Evolutionary conservation across 2,113 vertebrate genomes (phyloP).

Genomic region (Machaerirhynchus nigripectus): DNA sequence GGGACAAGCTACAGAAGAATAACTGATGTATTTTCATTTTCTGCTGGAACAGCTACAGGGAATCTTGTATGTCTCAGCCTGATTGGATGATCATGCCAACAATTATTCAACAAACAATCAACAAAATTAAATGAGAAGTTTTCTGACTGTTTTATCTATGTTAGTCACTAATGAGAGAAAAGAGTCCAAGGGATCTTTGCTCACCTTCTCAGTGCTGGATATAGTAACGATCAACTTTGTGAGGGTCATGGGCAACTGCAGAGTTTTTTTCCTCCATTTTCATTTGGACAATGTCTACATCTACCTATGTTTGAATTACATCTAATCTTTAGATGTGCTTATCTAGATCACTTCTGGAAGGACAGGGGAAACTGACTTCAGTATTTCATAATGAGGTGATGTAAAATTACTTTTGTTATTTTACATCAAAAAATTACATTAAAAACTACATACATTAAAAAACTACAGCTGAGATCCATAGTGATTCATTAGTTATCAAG

Average conservation of each 20-base stretch:
- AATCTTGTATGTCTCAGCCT: neutral
- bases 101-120: neutral
- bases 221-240: neutral
- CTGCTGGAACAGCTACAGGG: neutral
- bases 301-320: neutral
- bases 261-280: neutral
- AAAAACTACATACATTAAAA: too few relatives aligned
- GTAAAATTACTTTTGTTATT: neutral
- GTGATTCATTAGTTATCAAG: neutral
- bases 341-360: neutral
- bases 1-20: neutral
- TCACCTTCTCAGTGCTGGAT: neutral
- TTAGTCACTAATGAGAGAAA: neutral
- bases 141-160: neutral
- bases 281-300: neutral
- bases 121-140: neutral
- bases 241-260: neutral
- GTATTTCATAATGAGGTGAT: neutral
- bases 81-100: neutral
- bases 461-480: neutral
- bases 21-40: neutral
- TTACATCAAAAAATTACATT: too few relatives aligned
- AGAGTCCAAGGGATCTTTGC: neutral
- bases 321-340: neutral
- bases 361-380: neutral